Conservation (phyloP, 2,113 vertebrate genomes). For the Anhinga anhinga region DNA sequence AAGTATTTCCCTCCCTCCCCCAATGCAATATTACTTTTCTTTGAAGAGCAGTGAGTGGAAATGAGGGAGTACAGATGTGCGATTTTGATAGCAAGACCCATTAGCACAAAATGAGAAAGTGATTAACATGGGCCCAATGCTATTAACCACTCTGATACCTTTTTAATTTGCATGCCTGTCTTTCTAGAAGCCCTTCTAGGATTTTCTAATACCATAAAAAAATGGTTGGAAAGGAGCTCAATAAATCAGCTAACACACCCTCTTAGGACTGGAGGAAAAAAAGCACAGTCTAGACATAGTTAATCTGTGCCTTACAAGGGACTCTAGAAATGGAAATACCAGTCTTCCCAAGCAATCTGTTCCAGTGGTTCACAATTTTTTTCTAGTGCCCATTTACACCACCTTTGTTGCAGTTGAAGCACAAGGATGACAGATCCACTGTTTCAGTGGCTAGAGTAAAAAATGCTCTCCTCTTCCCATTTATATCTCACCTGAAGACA, state of each 20-base stretch:
- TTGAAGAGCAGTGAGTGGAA: conserved; percentile 8
- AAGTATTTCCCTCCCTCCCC: background rate
- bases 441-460: background rate
- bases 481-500: background rate
- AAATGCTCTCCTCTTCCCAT: background rate
- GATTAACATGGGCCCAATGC: background rate
- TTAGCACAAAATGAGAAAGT: conserved; percentile 16
- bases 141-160: background rate
- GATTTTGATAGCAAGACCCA: background rate
- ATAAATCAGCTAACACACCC: background rate
- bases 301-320: background rate
- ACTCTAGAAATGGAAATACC: background rate
- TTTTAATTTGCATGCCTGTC: background rate
- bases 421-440: background rate
- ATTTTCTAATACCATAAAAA: background rate
- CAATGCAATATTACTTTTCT: background rate
- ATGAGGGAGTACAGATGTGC: background rate
- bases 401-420: background rate
- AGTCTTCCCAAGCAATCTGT: background rate
- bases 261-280: background rate
- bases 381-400: background rate
- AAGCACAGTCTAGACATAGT: background rate
- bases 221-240: background rate
- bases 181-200: conserved; percentile 1
- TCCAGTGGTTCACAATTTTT: background rate